Percentiles rank a stretch among this genome's conserved stretches.
phyloP scores from a whole-genome alignment of 2,888 invertebrate species.

The Leptinotarsa rubiginosa region DNA sequence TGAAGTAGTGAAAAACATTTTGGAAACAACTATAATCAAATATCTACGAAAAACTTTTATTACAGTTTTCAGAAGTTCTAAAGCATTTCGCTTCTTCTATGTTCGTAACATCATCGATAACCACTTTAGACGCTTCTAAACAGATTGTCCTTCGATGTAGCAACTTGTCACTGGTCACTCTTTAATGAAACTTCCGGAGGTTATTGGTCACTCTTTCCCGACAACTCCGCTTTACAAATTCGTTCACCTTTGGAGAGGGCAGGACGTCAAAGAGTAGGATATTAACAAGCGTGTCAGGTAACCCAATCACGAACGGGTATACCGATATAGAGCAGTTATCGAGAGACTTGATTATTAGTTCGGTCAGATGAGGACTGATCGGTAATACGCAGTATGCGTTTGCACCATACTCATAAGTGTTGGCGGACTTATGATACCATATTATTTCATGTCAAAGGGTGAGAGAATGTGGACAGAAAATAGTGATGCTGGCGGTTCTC shows the following conservation, averaged over 20 bases:
- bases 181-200: background rate
- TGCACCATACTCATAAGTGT: too few species aligned
- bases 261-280: background rate
- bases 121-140: background rate
- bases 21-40: too few species aligned
- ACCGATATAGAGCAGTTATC: background rate
- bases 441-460: background rate
- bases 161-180: background rate
- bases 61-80: too few species aligned
- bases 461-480: too few species aligned
- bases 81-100: too few species aligned
- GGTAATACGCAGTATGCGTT: background rate
- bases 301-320: slow-evolving; percentile 1
- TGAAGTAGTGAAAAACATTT: too few species aligned
- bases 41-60: too few species aligned
- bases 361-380: slow-evolving; percentile 1
- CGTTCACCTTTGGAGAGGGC: background rate
- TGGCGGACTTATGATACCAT: background rate
- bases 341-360: background rate
- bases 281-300: background rate
- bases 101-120: background rate
- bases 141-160: background rate
- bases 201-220: background rate
- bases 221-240: background rate
- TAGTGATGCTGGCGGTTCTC: too few species aligned